Evolutionary conservation across 2,797 vertebrate genomes (phyloP), one percentile per base, ranked within the genome.

Genomic region (Sorex maritimensis): DNA sequence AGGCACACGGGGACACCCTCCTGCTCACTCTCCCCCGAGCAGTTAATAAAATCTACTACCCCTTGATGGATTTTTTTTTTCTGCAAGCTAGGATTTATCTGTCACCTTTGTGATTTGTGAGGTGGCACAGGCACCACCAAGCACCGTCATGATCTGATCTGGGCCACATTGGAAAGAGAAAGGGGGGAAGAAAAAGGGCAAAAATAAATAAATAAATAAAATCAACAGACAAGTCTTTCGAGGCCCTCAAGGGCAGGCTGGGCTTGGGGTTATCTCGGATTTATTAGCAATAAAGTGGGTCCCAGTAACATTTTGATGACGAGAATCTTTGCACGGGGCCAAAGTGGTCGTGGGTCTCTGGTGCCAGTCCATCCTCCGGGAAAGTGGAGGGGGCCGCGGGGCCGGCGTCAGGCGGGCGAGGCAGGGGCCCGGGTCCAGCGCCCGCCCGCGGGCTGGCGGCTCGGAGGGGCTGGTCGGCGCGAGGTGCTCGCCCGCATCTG

Each of bases 291-390:
- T 90, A 97, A 97, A 98, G 94, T 96, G 65, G 85, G 96, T 96
- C 96, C 97, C 97, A 98, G 98, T 98, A 98, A 97, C 96, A 97
- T 98, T 97, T 97, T 98, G 98, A 97, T 98, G 97, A 98, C 97
- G 97, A 96, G 86, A 96, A 95, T 94, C 65, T 96, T 95, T 95
- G 92, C 97, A 94, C 87, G 0, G 2, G 92, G 75, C 86, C 85
- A 77, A 96, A 97, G 94, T 96, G 97, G 91, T 86, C 78, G 1
- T 90, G 72, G 91, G 96, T 97, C 55, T 61, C 90, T 9, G n/a
- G 65, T 94, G 86, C 95, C 95, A 96, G 98, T 96, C 63, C 73
- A 82, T 97, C 96, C 96, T 88, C 88, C 75, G 49, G n/a, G 92
- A 96, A 96, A 93, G 88, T 93, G 94, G 84, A 96, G 95, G 58